phyloP scores from a whole-genome alignment of 1,140 invertebrate genomes.

The Drosophila novamexicana region DNA sequence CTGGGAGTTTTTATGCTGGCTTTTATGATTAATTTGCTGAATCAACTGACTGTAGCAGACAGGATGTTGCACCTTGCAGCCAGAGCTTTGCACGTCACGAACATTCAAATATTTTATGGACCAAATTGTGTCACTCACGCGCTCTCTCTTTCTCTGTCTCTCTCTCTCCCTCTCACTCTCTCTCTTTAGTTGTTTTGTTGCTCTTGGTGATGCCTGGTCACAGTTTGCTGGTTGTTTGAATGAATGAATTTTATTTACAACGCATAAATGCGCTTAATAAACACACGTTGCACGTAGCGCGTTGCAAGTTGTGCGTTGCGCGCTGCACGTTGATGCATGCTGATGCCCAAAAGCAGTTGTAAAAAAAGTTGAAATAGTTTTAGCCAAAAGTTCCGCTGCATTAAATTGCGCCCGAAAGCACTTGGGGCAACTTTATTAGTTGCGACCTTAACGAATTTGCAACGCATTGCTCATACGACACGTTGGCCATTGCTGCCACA shows the following conservation, averaged over 20 bases:
- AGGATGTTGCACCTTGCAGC: constrained; percentile 36
- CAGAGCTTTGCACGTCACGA: constrained; percentile 48
- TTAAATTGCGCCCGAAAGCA: constrained; percentile 50
- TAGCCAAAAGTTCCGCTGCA: constrained; percentile 66
- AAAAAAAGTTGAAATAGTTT: constrained; percentile 65
- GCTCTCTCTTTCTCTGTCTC: background rate
- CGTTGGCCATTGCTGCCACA: constrained; percentile 39
- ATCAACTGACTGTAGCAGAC: constrained; percentile 6
- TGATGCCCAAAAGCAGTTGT: constrained; percentile 49
- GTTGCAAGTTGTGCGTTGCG: constrained; percentile 47
- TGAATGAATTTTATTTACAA: constrained; percentile 65
- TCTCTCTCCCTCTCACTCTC: background rate
- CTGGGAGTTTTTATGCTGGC: background rate
- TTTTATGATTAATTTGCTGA: constrained; percentile 7
- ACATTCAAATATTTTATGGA: constrained; percentile 76
- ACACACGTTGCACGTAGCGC: constrained; percentile 63
- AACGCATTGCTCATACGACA: constrained; percentile 66
- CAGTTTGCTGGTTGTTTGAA: constrained; percentile 7
- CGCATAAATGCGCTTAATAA: constrained; percentile 79
- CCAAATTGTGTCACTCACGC: constrained; percentile 64
- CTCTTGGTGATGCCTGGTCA: background rate
- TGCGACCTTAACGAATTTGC: constrained; percentile 59
- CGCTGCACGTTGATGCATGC: constrained; percentile 21
- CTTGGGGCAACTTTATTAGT: constrained; percentile 68
- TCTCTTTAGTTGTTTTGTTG: background rate